Evolutionary conservation across 2,797 vertebrate genomes (phyloP), one percentile per base, ranked within the genome.

Genomic region (Oceanodroma leucorhoa): DNA sequence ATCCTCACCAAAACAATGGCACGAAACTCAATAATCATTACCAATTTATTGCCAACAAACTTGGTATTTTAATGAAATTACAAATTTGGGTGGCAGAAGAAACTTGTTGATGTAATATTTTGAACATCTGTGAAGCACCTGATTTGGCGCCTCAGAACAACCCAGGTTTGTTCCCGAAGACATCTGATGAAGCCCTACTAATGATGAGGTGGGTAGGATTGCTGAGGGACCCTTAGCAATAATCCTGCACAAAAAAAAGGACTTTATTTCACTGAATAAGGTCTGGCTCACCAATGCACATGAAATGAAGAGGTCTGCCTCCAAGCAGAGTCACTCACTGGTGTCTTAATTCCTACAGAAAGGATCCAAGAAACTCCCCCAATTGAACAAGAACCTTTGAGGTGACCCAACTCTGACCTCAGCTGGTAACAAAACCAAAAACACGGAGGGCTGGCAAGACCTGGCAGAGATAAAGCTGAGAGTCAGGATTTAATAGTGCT

Each of bases 351-450:
- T 89, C 50, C 54, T 55, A 62, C 46, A 85, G 72, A 95, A 94
- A 93, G 29, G 69, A 93, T 93, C 41, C 82, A 91, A 95, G 91
- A 95, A 86, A 89, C 20, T 71, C 57, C 69, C 30, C 57, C 79
- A 57, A n/a, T 36, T 88, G 92, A 96, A 94, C 54, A 94, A 55
- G 84, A 90, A 80, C 64, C 76, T 96, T 70, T 87, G 90, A 95
- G 94, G 94, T 80, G 92, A 94, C 81, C 17, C 51, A 96, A 83
- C 76, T 90, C 62, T 2, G 66, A 93, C 87, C 84, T 93, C 79
- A 79, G 89, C 58, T 90, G 69, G 86, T 94, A 96, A 96, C 76
- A 93, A 94, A 93, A 81, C 85, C 82, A 91, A 92, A 91, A 95
- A 72, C 78, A 71, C 5, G 5, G 87, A 93, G 65, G 82, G 90